Percentiles rank a stretch among this genome's conserved stretches.
Conservation (phyloP, 2,797 vertebrate species). For the Sebastes hopkinsi region DNA sequence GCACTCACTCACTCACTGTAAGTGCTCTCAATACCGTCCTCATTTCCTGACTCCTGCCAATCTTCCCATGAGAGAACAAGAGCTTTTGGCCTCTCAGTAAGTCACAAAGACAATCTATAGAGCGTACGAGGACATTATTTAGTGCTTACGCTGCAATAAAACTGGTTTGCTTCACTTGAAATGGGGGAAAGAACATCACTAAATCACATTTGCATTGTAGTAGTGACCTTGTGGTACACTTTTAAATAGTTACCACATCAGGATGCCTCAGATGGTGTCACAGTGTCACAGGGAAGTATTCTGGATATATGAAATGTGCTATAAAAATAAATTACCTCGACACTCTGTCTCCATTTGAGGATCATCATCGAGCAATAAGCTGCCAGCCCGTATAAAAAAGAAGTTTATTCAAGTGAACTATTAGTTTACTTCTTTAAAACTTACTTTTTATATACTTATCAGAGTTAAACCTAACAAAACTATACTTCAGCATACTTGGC, state of each 20-base stretch:
- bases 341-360: background rate
- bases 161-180: background rate
- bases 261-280: background rate
- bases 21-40: conserved; percentile 60
- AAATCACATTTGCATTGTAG: conserved; percentile 3
- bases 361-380: background rate
- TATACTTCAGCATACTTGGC: no score
- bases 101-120: conserved; percentile 17
- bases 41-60: conserved; percentile 63
- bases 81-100: conserved; percentile 34
- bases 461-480: no score
- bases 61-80: conserved; percentile 43
- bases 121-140: conserved; percentile 14
- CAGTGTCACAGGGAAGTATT: background rate
- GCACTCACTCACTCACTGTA: conserved; percentile 49
- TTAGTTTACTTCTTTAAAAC: no score
- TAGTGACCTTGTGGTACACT: background rate
- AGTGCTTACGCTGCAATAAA: conserved; percentile 37
- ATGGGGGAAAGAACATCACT: background rate
- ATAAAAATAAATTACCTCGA: background rate
- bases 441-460: no score
- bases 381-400: no score
- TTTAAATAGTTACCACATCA: background rate
- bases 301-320: background rate
- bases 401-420: no score